These are phyloP conservation scores for Saguinus midas DNA, from an alignment of 2,113 vertebrate species.

Conservation along the genomic window DNA sequence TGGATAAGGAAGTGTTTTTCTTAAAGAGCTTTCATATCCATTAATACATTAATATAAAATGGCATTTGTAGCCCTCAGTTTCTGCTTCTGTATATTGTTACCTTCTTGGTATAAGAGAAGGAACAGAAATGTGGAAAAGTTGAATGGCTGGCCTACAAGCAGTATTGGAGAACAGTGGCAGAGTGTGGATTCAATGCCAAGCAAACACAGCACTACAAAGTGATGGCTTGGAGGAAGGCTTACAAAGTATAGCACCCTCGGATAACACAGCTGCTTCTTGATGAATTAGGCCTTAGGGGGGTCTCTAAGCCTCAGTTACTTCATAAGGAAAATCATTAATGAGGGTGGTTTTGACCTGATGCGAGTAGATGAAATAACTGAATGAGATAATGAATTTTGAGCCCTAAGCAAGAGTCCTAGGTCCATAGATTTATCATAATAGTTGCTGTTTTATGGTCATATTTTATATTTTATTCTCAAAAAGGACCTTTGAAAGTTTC, in stretches of 20 bases:
- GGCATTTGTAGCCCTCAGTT: neutral
- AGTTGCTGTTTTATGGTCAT: neutral
- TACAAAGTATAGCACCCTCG: fast-evolving
- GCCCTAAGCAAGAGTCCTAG: neutral
- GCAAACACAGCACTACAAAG: neutral
- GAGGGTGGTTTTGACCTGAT: neutral
- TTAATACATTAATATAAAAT: neutral
- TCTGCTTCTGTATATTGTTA: neutral
- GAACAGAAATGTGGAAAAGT: neutral
- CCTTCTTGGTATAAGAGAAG: neutral
- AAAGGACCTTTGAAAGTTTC: neutral
- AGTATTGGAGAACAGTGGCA: neutral
- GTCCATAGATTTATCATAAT: neutral
- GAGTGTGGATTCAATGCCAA: neutral
- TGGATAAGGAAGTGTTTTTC: neutral
- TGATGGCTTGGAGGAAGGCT: too few relatives aligned
- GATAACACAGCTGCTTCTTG: neutral
- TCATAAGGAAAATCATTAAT: neutral
- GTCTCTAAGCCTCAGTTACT: neutral
- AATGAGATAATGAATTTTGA: neutral
- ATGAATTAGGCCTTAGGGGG: neutral
- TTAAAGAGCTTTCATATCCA: neutral
- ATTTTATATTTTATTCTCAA: constrained; percentile 24
- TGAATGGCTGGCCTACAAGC: neutral
- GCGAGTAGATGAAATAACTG: neutral